Conservation (phyloP, 2,797 vertebrate genomes). For the Uromys caudimaculatus region DNA sequence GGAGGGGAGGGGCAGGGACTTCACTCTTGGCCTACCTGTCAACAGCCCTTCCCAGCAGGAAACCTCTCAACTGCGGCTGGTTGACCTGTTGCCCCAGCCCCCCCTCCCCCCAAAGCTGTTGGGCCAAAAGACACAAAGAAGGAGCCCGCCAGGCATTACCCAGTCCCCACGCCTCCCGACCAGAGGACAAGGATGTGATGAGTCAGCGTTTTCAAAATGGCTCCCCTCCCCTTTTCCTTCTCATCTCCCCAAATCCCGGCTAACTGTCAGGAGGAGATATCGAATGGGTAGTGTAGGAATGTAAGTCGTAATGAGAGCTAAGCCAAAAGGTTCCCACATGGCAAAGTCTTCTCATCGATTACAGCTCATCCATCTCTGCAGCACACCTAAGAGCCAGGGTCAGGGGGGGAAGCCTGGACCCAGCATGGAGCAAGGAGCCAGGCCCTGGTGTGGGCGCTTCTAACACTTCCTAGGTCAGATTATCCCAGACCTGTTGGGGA, state of each 20-base stretch:
- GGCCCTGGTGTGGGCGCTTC: not conserved
- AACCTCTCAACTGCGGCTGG: slow-evolving; percentile 65
- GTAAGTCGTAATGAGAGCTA: not conserved
- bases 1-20: slow-evolving; percentile 54
- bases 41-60: slow-evolving; percentile 79
- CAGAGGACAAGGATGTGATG: not conserved
- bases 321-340: not conserved
- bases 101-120: slow-evolving; percentile 45
- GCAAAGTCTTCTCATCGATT: not conserved
- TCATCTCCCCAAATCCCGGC: not conserved
- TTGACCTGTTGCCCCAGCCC: slow-evolving; percentile 75
- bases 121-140: slow-evolving; percentile 73
- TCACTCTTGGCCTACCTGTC: slow-evolving; percentile 75
- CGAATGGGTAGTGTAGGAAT: not conserved
- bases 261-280: not conserved
- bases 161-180: not conserved
- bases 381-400: not conserved
- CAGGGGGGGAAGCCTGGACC: not conserved
- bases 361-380: not conserved
- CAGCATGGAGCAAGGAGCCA: not conserved
- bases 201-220: slow-evolving; percentile 49
- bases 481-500: not conserved
- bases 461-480: not conserved
- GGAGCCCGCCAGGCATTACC: not conserved
- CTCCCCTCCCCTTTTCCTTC: not conserved